These are phyloP conservation scores for Platysternon megacephalum DNA, from an alignment of 2,113 vertebrate species.

Conservation along the genomic window DNA sequence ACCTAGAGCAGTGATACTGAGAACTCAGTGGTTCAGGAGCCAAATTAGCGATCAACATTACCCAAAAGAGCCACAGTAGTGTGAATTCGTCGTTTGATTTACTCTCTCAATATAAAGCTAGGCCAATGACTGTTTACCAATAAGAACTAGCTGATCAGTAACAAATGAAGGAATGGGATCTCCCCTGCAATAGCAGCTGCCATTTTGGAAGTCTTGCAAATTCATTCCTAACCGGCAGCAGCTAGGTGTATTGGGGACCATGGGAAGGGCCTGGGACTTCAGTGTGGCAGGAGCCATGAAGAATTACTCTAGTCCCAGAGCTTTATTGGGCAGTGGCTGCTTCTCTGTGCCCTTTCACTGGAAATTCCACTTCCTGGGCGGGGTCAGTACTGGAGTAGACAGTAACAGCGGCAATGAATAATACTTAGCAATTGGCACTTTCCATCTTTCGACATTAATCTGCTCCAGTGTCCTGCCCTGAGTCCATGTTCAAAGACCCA, in stretches of 20 bases:
- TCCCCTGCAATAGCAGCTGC: rapidly evolving
- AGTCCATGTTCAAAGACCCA: neutral
- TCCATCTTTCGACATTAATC: neutral
- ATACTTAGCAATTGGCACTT: neutral
- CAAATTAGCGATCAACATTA: neutral
- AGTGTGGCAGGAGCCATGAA: rapidly evolving
- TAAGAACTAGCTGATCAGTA: neutral
- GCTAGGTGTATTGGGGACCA: neutral
- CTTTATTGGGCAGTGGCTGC: neutral
- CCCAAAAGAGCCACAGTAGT: neutral
- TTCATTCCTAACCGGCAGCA: rapidly evolving
- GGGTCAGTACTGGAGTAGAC: neutral
- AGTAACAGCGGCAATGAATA: neutral
- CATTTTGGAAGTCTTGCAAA: neutral
- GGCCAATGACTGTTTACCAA: neutral
- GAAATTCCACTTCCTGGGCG: neutral
- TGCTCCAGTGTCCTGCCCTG: neutral
- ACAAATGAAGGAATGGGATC: neutral
- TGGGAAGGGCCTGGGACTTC: neutral
- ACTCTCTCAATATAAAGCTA: neutral
- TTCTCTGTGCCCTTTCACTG: neutral
- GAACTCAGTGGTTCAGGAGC: neutral
- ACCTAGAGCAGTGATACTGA: neutral
- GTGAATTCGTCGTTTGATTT: neutral
- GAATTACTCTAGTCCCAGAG: neutral